A percentile compares a stretch with the other conserved stretches of the same genome.
Evolutionary conservation across 1,140 invertebrate genomes (phyloP).

Genomic region (Cyphomyrmex costatus): DNA sequence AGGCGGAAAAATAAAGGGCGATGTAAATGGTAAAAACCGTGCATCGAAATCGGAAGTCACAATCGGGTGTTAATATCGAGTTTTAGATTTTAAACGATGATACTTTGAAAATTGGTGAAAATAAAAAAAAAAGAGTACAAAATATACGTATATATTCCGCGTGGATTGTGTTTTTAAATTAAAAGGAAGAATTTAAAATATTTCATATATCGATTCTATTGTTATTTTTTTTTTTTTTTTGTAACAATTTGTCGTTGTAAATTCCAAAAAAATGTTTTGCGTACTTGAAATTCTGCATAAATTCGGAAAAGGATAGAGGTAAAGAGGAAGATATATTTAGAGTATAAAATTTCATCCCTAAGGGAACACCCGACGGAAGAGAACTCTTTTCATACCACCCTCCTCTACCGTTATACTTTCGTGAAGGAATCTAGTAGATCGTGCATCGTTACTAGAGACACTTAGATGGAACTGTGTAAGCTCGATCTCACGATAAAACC

Average conservation of each 20-base stretch:
- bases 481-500: slow-evolving; percentile 42
- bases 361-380: slow-evolving; percentile 45
- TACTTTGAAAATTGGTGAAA: slow-evolving; percentile 40
- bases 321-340: slow-evolving; percentile 37
- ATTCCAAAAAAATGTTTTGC: slow-evolving; percentile 30
- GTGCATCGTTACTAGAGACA: slow-evolving; percentile 62
- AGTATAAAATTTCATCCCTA: slow-evolving; percentile 50
- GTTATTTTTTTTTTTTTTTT: slow-evolving; percentile 45
- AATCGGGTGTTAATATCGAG: slow-evolving; percentile 46
- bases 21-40: slow-evolving; percentile 7
- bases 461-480: slow-evolving; percentile 46
- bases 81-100: slow-evolving; percentile 36
- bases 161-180: slow-evolving; percentile 30
- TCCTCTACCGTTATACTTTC: slow-evolving; percentile 61
- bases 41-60: slow-evolving; percentile 33
- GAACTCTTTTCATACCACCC: slow-evolving; percentile 56
- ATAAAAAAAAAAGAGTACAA: slow-evolving; percentile 42
- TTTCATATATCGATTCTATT: slow-evolving; percentile 14
- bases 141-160: background rate
- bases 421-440: slow-evolving; percentile 64
- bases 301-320: background rate
- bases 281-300: slow-evolving; percentile 34
- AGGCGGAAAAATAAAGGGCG: slow-evolving; percentile 15
- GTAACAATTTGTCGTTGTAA: slow-evolving; percentile 40
- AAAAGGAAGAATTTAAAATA: slow-evolving; percentile 31